Percentiles rank a stretch among this genome's conserved stretches.
These are phyloP conservation scores for Cantharis nigra DNA, from an alignment of 2,888 invertebrate species.

Conservation along the genomic window DNA sequence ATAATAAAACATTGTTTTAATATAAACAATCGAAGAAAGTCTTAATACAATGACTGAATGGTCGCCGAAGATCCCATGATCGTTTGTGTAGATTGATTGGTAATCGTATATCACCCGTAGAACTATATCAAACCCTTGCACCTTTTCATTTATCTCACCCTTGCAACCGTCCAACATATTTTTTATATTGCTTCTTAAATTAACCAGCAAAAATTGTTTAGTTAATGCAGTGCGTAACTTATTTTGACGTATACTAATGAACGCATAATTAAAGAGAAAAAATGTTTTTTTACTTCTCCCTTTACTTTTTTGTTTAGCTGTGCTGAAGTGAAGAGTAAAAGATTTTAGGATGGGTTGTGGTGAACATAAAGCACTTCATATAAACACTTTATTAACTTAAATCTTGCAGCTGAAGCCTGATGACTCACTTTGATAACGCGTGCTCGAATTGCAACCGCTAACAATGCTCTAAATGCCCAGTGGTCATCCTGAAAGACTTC, in stretches of 20 bases:
- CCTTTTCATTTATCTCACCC: constrained; percentile 28
- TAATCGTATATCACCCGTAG: constrained; percentile 16
- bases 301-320: not conserved
- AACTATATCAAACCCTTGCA: constrained; percentile 13
- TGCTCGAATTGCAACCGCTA: constrained; percentile 44
- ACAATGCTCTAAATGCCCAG: constrained; percentile 50
- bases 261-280: constrained; percentile 4
- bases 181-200: constrained; percentile 12
- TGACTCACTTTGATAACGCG: constrained; percentile 52
- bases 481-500: constrained; percentile 53
- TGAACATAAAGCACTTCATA: constrained; percentile 6
- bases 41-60: not conserved
- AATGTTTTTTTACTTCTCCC: not conserved
- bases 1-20: not conserved
- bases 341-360: not conserved
- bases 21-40: not conserved
- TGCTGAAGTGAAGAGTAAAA: not conserved
- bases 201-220: constrained; percentile 11
- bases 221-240: constrained; percentile 11
- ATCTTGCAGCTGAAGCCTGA: constrained; percentile 49
- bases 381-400: constrained; percentile 40
- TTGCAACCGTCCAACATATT: constrained; percentile 16
- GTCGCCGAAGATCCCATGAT: constrained; percentile 11
- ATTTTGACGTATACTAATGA: constrained; percentile 10
- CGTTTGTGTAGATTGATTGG: constrained; percentile 23